Evolutionary conservation across 2,888 invertebrate species (phyloP).

Genomic region (Lottia gigantea): DNA sequence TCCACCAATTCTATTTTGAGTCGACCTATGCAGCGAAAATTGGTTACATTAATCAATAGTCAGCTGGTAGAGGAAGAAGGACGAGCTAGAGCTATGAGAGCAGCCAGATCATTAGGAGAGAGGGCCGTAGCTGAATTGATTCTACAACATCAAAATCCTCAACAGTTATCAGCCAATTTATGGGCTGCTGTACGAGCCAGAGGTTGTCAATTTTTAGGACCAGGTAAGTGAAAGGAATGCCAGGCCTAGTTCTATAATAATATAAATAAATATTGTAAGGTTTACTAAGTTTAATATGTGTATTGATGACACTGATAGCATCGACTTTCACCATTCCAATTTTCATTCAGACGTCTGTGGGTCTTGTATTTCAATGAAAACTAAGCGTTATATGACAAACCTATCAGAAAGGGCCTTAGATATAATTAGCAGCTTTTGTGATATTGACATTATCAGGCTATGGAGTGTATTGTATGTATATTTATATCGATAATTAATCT

Average conservation of each 20-base stretch:
- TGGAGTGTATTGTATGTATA: no score
- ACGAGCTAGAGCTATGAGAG: slow-evolving; percentile 70
- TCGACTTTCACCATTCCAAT: no score
- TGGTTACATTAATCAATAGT: slow-evolving; percentile 92
- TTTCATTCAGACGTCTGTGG: no score
- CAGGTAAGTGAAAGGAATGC: slow-evolving; percentile 75
- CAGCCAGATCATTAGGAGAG: slow-evolving; percentile 92
- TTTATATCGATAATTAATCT: not conserved
- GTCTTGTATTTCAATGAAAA: no score
- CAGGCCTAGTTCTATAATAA: no score
- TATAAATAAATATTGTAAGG: no score
- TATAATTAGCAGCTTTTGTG: not conserved
- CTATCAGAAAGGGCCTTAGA: no score
- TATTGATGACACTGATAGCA: no score
- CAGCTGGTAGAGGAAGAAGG: slow-evolving; percentile 89
- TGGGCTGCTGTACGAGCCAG: slow-evolving; percentile 97
- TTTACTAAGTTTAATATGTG: no score
- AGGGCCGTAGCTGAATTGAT: slow-evolving; percentile 93
- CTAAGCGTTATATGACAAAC: no score
- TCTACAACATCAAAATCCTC: slow-evolving; percentile 94
- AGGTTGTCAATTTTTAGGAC: slow-evolving; percentile 98
- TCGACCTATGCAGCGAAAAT: slow-evolving; percentile 94
- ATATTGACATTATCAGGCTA: no score
- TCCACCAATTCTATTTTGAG: slow-evolving; percentile 73
- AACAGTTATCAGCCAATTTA: slow-evolving; percentile 90